phyloP scores from a whole-genome alignment of 2,888 invertebrate genomes.

The Neoscelio sp. region DNA sequence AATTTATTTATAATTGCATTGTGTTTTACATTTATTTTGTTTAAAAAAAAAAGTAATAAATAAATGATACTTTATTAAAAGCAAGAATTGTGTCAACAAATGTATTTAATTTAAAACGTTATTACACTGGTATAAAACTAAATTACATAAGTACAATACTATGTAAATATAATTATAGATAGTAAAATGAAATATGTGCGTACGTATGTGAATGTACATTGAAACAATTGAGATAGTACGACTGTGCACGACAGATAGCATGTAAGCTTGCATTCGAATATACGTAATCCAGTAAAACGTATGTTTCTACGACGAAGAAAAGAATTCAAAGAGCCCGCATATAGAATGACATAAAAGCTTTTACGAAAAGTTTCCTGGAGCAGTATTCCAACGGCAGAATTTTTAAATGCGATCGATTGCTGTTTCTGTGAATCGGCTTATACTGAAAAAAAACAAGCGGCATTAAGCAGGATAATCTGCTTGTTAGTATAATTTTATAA shows the following conservation, averaged over 20 bases:
- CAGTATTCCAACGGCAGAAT: slow-evolving; percentile 23
- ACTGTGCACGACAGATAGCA: slow-evolving; percentile 23
- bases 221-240: slow-evolving; percentile 18
- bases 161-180: too few species aligned
- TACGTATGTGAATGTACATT: neutral
- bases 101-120: too few species aligned
- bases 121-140: too few species aligned
- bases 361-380: slow-evolving; percentile 32
- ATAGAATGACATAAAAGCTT: slow-evolving; percentile 44
- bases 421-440: slow-evolving; percentile 31
- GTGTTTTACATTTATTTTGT: too few species aligned
- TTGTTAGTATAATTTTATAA: slow-evolving; percentile 32
- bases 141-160: too few species aligned
- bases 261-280: slow-evolving; percentile 41
- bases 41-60: too few species aligned
- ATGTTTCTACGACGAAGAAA: slow-evolving; percentile 29
- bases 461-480: slow-evolving; percentile 17
- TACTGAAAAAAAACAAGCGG: neutral
- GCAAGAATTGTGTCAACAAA: too few species aligned
- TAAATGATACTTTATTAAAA: too few species aligned
- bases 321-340: slow-evolving; percentile 49
- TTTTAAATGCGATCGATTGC: slow-evolving; percentile 41
- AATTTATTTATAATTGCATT: too few species aligned
- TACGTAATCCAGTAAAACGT: slow-evolving; percentile 42
- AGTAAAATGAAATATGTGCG: neutral